Percentiles rank a stretch among this genome's conserved stretches.
These are phyloP conservation scores for Ennomos quercinarius DNA, from an alignment of 2,888 invertebrate genomes.

Conservation along the genomic window DNA sequence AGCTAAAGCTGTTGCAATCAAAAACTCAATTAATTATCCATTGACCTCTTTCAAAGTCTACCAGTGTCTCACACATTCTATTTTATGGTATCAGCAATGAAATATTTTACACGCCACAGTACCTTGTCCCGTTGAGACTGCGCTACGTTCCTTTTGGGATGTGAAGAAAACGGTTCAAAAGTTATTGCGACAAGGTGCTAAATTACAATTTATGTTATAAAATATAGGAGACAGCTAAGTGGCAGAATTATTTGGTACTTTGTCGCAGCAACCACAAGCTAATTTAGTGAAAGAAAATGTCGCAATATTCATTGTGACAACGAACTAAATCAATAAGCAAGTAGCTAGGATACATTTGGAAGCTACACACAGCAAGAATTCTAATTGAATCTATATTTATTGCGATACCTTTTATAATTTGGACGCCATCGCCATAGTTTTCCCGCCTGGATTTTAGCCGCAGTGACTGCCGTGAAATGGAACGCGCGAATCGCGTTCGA, in stretches of 20 bases:
- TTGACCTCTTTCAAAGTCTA: constrained; percentile 56
- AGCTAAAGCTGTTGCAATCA: constrained; percentile 21
- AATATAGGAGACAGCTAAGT: not conserved
- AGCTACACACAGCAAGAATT: constrained; percentile 61
- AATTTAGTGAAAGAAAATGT: not conserved
- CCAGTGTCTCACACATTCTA: constrained; percentile 28
- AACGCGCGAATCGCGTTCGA: constrained; percentile 59
- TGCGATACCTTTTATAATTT: constrained; percentile 54
- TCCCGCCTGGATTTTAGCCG: constrained; percentile 52
- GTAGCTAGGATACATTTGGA: constrained; percentile 51
- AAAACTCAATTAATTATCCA: constrained; percentile 64
- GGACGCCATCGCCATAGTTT: constrained; percentile 53
- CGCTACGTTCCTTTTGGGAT: not conserved
- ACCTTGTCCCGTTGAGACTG: constrained; percentile 3
- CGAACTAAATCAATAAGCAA: constrained; percentile 3
- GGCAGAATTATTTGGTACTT: constrained; percentile 23
- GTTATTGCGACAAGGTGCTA: not conserved
- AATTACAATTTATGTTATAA: not conserved
- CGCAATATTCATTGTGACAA: constrained; percentile 11
- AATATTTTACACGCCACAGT: constrained; percentile 24
- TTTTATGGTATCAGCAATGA: constrained; percentile 34
- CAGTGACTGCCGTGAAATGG: constrained; percentile 54
- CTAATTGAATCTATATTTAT: constrained; percentile 62
- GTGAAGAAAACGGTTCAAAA: not conserved
- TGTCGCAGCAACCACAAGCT: constrained; percentile 2